phyloP scores from a whole-genome alignment of 2,113 vertebrate species.

The Gracilinanus agilis region DNA sequence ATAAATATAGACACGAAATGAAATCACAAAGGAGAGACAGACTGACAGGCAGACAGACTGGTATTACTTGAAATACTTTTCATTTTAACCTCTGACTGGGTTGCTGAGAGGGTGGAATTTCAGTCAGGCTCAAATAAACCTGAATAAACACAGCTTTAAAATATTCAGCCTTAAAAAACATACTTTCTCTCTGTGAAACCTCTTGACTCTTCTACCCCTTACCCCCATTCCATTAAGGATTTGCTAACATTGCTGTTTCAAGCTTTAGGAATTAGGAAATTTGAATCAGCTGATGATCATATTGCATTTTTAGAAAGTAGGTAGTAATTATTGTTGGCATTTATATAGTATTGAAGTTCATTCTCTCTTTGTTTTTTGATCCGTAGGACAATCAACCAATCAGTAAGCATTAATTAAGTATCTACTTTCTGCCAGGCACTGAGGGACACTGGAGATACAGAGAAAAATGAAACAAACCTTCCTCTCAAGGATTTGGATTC shows the following conservation, averaged over 20 bases:
- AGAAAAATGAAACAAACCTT: neutral
- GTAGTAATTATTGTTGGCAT: neutral
- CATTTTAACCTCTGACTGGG: constrained; percentile 67
- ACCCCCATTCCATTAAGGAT: neutral
- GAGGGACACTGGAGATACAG: neutral
- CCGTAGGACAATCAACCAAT: neutral
- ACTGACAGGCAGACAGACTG: constrained; percentile 21
- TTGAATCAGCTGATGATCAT: neutral
- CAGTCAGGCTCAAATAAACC: constrained; percentile 67
- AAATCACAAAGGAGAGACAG: neutral
- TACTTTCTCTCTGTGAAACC: constrained; percentile 35
- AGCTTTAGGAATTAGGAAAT: constrained; percentile 7
- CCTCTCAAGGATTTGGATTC: neutral
- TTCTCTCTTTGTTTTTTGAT: neutral
- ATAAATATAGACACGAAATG: constrained; percentile 39
- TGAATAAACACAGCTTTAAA: constrained; percentile 66
- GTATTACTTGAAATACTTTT: constrained; percentile 65
- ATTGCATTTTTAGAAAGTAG: neutral
- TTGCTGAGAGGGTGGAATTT: constrained; percentile 65
- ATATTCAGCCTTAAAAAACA: neutral
- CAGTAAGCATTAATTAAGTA: neutral
- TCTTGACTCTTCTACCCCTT: constrained; percentile 20
- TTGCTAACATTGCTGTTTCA: neutral
- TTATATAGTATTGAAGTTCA: neutral
- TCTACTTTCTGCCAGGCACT: neutral